Conservation (phyloP, 2,797 vertebrate species). For the Sphenodon punctatus region DNA sequence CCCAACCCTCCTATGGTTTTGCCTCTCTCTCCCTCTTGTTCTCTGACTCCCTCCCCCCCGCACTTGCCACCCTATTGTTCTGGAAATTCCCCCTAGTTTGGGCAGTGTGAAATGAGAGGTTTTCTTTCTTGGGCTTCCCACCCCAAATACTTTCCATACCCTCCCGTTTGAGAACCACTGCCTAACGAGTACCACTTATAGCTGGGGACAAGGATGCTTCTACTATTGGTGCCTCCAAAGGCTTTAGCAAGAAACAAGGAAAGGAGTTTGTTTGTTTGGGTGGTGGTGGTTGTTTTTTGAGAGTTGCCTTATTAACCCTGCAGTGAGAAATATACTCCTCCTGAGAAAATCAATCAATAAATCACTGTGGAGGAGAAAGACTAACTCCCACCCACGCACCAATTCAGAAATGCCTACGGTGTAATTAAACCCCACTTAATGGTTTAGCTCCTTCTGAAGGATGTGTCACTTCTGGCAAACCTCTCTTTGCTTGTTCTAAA, state of each 20-base stretch:
- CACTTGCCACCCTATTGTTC: no score
- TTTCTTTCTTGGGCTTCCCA: no score
- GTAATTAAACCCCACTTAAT: slow-evolving; percentile 19
- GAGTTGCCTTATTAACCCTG: neutral
- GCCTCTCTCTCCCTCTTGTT: no score
- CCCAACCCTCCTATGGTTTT: no score
- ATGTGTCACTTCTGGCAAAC: slow-evolving; percentile 1
- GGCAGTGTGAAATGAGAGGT: no score
- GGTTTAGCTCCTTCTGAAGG: slow-evolving; percentile 26
- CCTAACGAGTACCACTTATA: neutral
- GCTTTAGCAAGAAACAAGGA: neutral
- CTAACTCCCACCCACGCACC: neutral
- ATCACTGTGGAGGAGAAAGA: neutral
- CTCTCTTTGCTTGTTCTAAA: slow-evolving; percentile 11
- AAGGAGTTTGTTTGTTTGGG: no score
- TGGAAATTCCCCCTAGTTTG: no score
- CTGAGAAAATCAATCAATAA: slow-evolving; percentile 3
- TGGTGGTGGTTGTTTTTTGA: no score
- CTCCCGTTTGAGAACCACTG: no score
- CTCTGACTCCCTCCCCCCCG: no score
- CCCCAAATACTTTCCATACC: no score
- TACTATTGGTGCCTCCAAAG: neutral
- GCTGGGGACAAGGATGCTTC: neutral
- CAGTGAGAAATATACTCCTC: neutral
- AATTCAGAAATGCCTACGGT: slow-evolving; percentile 7